Evolutionary conservation across 2,888 invertebrate species (phyloP), one percentile per base, ranked within the genome.

Genomic region (Nymphalis c-album): DNA sequence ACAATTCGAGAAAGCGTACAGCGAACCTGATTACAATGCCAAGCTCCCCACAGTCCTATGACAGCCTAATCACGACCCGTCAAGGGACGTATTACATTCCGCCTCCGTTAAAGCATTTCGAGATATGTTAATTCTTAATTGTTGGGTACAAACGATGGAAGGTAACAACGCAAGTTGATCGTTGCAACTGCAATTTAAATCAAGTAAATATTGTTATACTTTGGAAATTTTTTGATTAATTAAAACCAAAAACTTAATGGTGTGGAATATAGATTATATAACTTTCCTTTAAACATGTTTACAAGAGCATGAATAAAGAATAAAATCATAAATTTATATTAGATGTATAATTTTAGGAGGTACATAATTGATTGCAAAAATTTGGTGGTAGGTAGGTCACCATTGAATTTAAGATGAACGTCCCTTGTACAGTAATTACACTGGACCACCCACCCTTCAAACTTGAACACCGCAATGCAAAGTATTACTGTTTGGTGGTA

Each of bases 41-140:
- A 78, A 74, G 77, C 74, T 79, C 78, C 78, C 77, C 66, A 57
- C 57, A 77, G 75, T 71, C 76, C 81, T 80, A 80, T 85, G 87
- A 87, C 87, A 85, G 85, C 77, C 85, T 87, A 87, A 89, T 87
- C 86, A 88, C 80, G 75, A 78, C 77, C 76, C 81, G 83, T 82
- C 85, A 81, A 75, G 80, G 81, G 81, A 81, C 80, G 79, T 78
- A 79, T 82, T 82, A 80, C 78, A 75, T 72, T 71, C 73, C 72
- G 72, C 74, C 73, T 73, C 73, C 64, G 70, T 69, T 71, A 64
- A 64, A 68, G 67, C 71, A 67, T 73, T 73, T 72, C 64, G 61
- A 74, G 72, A 72, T 72, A 72, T 74, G 71, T 72, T 74, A 72
- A 74, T 74, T 72, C 66, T 72, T 74, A 74, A 74, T 72, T 74